Percentiles rank a stretch among this genome's conserved stretches.
Conservation (phyloP, 1,140 invertebrate species). For the Calliopsis andreniformis region DNA sequence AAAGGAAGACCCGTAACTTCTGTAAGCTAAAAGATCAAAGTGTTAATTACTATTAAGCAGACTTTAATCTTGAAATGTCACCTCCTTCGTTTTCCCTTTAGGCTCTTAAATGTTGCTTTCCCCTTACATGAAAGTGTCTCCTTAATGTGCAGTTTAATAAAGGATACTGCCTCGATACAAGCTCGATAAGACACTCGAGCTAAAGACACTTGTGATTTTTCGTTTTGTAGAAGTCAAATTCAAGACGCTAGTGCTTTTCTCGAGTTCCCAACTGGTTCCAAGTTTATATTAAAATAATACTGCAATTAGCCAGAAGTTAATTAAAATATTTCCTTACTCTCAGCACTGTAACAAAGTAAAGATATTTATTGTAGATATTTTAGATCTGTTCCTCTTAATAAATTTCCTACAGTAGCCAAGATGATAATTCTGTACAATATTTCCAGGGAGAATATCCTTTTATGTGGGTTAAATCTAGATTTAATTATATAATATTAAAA, state of each 20-base stretch:
- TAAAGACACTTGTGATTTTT: too few species aligned
- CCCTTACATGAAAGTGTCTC: neutral
- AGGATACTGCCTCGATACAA: too few species aligned
- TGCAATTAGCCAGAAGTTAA: too few species aligned
- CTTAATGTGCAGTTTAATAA: too few species aligned
- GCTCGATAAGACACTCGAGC: too few species aligned
- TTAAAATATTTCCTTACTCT: too few species aligned
- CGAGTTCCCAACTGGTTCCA: too few species aligned
- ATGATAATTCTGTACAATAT: constrained; percentile 53
- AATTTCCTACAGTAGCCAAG: constrained; percentile 51
- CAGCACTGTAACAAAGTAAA: too few species aligned
- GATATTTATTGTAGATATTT: too few species aligned
- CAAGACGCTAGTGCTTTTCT: too few species aligned
- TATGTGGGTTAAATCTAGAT: constrained; percentile 37
- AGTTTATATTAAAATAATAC: too few species aligned
- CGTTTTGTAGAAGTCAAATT: too few species aligned
- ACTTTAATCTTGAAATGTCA: neutral
- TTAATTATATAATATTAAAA: constrained; percentile 52
- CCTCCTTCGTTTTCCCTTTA: neutral
- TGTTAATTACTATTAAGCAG: neutral
- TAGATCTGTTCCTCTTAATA: constrained; percentile 39
- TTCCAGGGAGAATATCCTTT: constrained; percentile 35
- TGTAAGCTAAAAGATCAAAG: neutral
- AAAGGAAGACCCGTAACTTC: neutral
- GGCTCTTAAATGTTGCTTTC: neutral